Evolutionary conservation across 1,140 invertebrate species (phyloP).

Genomic region (Eupeodes corollae): DNA sequence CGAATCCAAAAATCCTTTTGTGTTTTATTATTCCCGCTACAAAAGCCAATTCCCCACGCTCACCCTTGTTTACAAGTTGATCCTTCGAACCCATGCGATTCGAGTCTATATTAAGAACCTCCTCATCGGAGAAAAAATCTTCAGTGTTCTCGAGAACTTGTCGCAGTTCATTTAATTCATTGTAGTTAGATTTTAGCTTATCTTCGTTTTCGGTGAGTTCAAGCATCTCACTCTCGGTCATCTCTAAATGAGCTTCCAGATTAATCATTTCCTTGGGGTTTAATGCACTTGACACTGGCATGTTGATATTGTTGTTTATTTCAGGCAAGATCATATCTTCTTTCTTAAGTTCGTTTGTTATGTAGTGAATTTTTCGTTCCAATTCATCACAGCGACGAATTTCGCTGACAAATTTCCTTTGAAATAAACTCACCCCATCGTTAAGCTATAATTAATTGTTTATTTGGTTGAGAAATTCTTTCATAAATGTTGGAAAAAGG

Average conservation of each 20-base stretch:
- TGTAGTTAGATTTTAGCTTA: constrained; percentile 84
- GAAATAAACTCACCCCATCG: constrained; percentile 85
- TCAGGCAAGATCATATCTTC: constrained; percentile 70
- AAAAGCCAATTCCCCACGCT: constrained; percentile 41
- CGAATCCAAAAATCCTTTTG: constrained; percentile 64
- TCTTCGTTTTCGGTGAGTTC: constrained; percentile 90
- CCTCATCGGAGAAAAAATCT: constrained; percentile 30
- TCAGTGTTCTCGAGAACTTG: constrained; percentile 91
- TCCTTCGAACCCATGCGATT: constrained; percentile 57
- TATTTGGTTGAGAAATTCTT: too few species aligned
- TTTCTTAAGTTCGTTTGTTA: constrained; percentile 89
- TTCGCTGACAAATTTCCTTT: constrained; percentile 90
- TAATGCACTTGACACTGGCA: constrained; percentile 91
- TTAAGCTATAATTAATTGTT: constrained; percentile 64
- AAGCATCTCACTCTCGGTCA: constrained; percentile 82
- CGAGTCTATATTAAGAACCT: constrained; percentile 24
- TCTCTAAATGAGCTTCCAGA: constrained; percentile 75
- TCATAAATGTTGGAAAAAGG: background rate
- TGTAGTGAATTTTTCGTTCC: constrained; percentile 84
- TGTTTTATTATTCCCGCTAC: constrained; percentile 52
- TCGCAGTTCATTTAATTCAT: constrained; percentile 86
- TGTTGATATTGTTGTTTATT: constrained; percentile 60
- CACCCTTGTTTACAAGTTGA: constrained; percentile 74
- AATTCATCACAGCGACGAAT: constrained; percentile 88
- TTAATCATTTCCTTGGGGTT: constrained; percentile 93